A percentile compares a stretch with the other conserved stretches of the same genome.
phyloP scores from a whole-genome alignment of 2,797 vertebrate genomes.

The Dromococcyx pavoninus region DNA sequence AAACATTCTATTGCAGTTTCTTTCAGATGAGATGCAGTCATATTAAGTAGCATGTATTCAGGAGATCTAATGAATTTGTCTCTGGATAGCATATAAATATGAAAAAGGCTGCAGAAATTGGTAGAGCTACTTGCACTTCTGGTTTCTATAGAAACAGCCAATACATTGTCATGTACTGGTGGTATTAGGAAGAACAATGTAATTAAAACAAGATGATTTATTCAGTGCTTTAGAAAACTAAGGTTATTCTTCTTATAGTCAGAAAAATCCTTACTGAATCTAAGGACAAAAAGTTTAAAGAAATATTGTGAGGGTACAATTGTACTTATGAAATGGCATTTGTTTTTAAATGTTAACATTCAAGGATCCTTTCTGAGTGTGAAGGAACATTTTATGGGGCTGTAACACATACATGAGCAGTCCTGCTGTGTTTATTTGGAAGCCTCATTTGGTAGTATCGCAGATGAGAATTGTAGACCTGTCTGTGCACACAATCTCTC shows the following conservation, averaged over 20 bases:
- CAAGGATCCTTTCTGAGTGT: background rate
- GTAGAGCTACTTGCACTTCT: constrained; percentile 45
- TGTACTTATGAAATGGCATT: background rate
- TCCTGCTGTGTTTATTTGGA: background rate
- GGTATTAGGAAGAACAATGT: constrained; percentile 50
- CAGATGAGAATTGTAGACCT: background rate
- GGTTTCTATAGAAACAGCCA: constrained; percentile 79
- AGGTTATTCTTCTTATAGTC: background rate
- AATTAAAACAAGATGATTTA: constrained; percentile 45
- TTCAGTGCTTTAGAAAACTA: background rate
- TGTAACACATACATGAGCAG: background rate
- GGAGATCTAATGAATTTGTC: constrained; percentile 70
- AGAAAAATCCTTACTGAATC: background rate
- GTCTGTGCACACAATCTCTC: background rate
- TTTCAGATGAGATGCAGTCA: constrained; percentile 68
- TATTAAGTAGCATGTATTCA: constrained; percentile 70
- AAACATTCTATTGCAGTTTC: constrained; percentile 73
- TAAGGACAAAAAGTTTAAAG: background rate
- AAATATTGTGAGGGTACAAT: background rate
- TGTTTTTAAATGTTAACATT: background rate
- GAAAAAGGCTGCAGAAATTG: constrained; percentile 54
- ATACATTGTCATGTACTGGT: constrained; percentile 33
- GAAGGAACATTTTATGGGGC: background rate
- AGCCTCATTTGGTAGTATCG: accelerated
- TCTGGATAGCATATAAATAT: constrained; percentile 62